Percentiles rank a stretch among this genome's conserved stretches.
Evolutionary conservation across 2,888 invertebrate species (phyloP).

Genomic region (Ctenicera cuprea): DNA sequence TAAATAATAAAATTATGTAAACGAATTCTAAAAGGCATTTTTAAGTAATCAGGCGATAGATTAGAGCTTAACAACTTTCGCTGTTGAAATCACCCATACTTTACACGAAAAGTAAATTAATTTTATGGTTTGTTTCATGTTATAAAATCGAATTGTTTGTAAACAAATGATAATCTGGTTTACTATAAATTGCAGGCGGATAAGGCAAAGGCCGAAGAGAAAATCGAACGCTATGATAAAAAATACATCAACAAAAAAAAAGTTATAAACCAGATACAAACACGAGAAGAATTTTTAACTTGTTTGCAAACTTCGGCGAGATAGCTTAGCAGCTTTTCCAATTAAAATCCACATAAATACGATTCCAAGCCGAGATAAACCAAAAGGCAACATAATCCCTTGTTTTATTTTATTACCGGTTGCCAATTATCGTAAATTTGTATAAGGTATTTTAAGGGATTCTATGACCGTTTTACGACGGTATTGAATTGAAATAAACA

Average conservation of each 20-base stretch:
- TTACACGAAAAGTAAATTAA: slow-evolving; percentile 23
- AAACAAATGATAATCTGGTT: slow-evolving; percentile 4
- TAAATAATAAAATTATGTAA: slow-evolving; percentile 46
- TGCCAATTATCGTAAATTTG: slow-evolving; percentile 67
- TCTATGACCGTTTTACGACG: slow-evolving; percentile 64
- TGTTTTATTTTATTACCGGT: slow-evolving; percentile 64
- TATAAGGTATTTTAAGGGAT: slow-evolving; percentile 65
- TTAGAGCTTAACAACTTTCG: slow-evolving; percentile 17
- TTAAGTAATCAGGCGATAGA: slow-evolving; percentile 39
- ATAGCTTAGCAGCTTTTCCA: slow-evolving; percentile 55
- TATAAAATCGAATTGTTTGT: slow-evolving; percentile 6
- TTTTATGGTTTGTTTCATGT: slow-evolving; percentile 22
- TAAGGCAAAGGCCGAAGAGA: neutral
- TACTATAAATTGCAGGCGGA: slow-evolving; percentile 1
- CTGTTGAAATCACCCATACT: slow-evolving; percentile 6
- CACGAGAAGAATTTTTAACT: slow-evolving; percentile 54
- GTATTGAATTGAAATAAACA: slow-evolving; percentile 63
- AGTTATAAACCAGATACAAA: slow-evolving; percentile 52
- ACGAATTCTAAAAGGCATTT: slow-evolving; percentile 28
- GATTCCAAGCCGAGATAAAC: slow-evolving; percentile 52
- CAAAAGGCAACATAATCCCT: slow-evolving; percentile 65
- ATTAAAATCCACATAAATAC: slow-evolving; percentile 55
- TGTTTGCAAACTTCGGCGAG: slow-evolving; percentile 53
- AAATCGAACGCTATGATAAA: slow-evolving; percentile 32
- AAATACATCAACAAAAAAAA: slow-evolving; percentile 41